phyloP scores from a whole-genome alignment of 2,113 vertebrate genomes.

The Leptobrachium leishanense region DNA sequence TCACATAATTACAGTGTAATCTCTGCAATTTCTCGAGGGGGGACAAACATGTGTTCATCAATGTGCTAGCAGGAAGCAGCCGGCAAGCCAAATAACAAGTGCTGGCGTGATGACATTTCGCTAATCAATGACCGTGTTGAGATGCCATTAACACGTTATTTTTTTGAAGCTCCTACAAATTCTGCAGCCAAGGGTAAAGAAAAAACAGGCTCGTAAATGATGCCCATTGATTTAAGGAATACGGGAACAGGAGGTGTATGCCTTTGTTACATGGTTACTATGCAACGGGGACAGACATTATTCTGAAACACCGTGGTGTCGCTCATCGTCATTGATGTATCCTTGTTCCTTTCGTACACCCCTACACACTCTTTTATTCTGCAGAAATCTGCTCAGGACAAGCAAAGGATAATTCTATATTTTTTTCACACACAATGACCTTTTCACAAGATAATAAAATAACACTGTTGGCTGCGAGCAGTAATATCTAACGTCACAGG shows the following conservation, averaged over 20 bases:
- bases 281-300: background rate
- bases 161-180: constrained; percentile 3
- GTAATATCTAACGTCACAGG: constrained; percentile 4
- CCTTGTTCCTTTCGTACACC: background rate
- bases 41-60: too few species aligned
- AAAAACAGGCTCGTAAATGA: too few species aligned
- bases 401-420: constrained; percentile 16
- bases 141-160: background rate
- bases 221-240: too few species aligned
- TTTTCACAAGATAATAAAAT: background rate
- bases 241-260: too few species aligned
- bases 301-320: background rate
- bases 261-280: constrained; percentile 8
- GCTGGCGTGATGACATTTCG: background rate
- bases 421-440: background rate
- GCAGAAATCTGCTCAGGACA: constrained; percentile 1
- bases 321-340: background rate
- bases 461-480: background rate
- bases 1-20: background rate
- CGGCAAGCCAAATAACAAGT: background rate
- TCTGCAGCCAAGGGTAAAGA: background rate
- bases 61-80: background rate
- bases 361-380: constrained; percentile 25
- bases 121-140: background rate
- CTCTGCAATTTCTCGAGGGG: background rate